phyloP scores from a whole-genome alignment of 2,888 invertebrate genomes.

The Falcaria lacertinaria region DNA sequence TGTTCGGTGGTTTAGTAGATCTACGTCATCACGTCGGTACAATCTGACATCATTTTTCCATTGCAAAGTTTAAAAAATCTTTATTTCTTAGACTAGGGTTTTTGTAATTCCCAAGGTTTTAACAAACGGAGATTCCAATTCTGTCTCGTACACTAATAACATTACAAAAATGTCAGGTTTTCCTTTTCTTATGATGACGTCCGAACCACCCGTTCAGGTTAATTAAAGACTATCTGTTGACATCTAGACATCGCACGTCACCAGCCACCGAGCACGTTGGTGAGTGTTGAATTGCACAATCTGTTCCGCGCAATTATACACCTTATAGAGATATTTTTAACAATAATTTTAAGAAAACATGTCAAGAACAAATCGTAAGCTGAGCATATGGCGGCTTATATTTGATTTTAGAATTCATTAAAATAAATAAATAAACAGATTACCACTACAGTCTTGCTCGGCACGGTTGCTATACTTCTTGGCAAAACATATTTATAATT shows the following conservation, averaged over 20 bases:
- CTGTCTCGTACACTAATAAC: too few species aligned
- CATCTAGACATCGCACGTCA: background rate
- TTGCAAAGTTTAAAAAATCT: too few species aligned
- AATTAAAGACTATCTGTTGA: background rate
- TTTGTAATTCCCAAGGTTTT: too few species aligned
- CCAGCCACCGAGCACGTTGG: background rate
- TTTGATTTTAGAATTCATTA: background rate
- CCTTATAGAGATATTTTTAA: background rate
- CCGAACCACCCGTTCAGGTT: background rate
- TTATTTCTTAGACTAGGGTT: too few species aligned
- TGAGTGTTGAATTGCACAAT: background rate
- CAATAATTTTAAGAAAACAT: background rate
- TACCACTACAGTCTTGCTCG: too few species aligned
- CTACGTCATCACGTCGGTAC: too few species aligned
- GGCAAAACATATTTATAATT: too few species aligned
- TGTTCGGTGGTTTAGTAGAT: too few species aligned
- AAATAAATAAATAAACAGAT: too few species aligned
- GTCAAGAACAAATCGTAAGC: background rate
- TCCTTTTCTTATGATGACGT: background rate
- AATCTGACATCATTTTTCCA: too few species aligned
- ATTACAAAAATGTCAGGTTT: background rate
- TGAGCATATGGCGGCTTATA: background rate
- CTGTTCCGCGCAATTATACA: background rate
- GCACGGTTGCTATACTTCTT: too few species aligned
- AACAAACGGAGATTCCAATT: too few species aligned